Percentiles rank a stretch among this genome's conserved stretches.
Evolutionary conservation across 2,888 invertebrate species (phyloP).

Genomic region (Catonia carolina): DNA sequence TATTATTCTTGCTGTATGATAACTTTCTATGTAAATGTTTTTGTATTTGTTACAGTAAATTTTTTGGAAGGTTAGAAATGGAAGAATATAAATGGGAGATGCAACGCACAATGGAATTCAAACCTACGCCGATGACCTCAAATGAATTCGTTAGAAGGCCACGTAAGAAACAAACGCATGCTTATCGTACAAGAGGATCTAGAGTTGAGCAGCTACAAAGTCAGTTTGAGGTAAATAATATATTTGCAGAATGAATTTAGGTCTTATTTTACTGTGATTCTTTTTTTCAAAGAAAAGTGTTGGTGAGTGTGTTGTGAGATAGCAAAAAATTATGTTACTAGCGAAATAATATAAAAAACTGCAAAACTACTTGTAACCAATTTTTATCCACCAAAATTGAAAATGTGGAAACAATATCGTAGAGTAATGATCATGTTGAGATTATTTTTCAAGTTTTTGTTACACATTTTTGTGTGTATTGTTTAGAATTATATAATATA

Average conservation of each 20-base stretch:
- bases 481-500: no score
- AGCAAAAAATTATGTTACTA: no score
- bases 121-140: constrained; percentile 54
- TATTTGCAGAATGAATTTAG: no score
- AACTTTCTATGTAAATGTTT: no score
- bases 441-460: no score
- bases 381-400: no score
- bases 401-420: no score
- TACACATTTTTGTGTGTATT: no score
- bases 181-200: constrained; percentile 53
- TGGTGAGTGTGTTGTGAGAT: no score
- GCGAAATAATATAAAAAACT: neutral
- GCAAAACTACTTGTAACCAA: no score
- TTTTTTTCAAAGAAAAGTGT: neutral
- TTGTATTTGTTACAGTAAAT: constrained; percentile 46
- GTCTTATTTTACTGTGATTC: neutral
- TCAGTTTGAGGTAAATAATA: constrained; percentile 38
- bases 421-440: no score
- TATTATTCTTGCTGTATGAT: no score
- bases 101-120: constrained; percentile 66
- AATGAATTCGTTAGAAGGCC: constrained; percentile 39
- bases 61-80: constrained; percentile 54
- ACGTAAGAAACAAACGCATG: constrained; percentile 40
- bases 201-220: constrained; percentile 42
- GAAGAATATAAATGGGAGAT: constrained; percentile 68